Conservation (phyloP, 2,888 invertebrate genomes). For the Oxyteleia sp. region DNA sequence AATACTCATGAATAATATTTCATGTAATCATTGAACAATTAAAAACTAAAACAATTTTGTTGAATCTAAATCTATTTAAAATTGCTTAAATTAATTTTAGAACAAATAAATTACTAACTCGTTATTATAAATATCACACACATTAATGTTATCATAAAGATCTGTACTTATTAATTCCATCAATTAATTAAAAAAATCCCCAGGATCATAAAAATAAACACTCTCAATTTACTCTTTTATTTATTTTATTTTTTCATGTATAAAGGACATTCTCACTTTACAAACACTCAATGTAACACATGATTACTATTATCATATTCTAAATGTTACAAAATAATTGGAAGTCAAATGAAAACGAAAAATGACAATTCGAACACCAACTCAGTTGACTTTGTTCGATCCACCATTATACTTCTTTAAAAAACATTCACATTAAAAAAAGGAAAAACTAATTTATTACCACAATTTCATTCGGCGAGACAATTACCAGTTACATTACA, state of each 20-base stretch:
- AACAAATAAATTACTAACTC: no score
- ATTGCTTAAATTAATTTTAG: no score
- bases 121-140: no score
- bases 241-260: constrained; percentile 50
- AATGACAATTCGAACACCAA: background rate
- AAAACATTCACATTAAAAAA: background rate
- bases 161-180: no score
- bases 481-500: background rate
- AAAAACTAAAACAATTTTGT: no score
- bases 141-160: no score
- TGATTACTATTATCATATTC: constrained; percentile 59
- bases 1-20: no score
- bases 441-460: constrained; percentile 27
- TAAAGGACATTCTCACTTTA: constrained; percentile 68
- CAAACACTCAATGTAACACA: constrained; percentile 78
- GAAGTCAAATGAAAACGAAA: constrained; percentile 76
- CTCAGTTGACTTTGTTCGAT: background rate
- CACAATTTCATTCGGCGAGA: constrained; percentile 2
- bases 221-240: no score
- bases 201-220: no score
- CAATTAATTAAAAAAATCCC: no score
- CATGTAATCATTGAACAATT: no score
- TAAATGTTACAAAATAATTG: constrained; percentile 72
- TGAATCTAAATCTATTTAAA: no score
- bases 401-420: background rate